Evolutionary conservation across 2,113 vertebrate genomes (phyloP).

Genomic region (Bubo blakistoni): DNA sequence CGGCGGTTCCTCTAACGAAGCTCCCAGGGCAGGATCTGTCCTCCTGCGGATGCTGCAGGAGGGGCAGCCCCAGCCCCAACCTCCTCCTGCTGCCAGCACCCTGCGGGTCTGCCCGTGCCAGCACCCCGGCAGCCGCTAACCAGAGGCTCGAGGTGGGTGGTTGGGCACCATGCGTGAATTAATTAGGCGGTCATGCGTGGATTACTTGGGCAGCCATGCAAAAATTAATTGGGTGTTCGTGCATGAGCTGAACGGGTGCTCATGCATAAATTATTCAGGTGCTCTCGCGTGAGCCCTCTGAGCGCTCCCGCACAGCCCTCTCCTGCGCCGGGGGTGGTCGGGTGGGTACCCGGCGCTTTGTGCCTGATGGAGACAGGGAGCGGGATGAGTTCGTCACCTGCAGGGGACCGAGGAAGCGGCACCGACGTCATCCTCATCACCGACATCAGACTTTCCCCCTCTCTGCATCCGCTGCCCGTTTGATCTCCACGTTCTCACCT

Average conservation of each 20-base stretch:
- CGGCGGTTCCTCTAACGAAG: rapidly evolving
- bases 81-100: not conserved
- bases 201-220: not conserved
- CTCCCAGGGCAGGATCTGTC: not conserved
- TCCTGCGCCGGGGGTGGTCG: rapidly evolving
- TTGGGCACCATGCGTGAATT: not conserved
- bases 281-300: not conserved
- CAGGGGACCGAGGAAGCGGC: rapidly evolving
- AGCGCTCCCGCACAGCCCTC: not conserved
- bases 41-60: not conserved
- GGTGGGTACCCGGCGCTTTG: rapidly evolving
- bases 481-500: rapidly evolving
- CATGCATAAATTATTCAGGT: not conserved
- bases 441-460: rapidly evolving
- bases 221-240: not conserved
- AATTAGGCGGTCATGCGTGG: not conserved
- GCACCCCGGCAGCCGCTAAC: not conserved
- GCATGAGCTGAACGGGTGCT: not conserved
- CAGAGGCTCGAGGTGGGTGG: not conserved
- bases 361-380: rapidly evolving
- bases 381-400: rapidly evolving
- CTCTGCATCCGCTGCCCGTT: rapidly evolving
- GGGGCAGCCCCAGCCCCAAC: not conserved
- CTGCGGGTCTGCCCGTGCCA: rapidly evolving
- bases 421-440: rapidly evolving